phyloP scores from a whole-genome alignment of 2,888 invertebrate genomes.

The Eupithecia inturbata region DNA sequence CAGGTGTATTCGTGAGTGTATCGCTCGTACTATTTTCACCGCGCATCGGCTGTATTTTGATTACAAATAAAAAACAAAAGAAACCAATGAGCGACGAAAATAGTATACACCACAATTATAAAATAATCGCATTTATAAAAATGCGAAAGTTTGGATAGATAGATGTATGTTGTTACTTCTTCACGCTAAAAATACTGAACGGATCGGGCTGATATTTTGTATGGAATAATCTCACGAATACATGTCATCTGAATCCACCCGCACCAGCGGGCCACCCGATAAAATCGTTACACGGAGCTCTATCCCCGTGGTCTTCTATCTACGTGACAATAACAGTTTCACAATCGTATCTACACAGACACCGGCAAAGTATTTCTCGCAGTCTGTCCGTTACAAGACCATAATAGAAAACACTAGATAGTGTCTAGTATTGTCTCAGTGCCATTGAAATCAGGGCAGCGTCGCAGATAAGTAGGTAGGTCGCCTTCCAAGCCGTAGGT shows the following conservation, averaged over 20 bases:
- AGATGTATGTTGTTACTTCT: too few relatives aligned
- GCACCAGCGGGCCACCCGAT: neutral
- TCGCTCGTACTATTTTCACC: neutral
- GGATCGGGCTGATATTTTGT: too few relatives aligned
- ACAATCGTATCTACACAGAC: neutral
- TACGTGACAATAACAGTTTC: neutral
- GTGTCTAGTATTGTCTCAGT: constrained; percentile 12
- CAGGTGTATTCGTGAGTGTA: too few relatives aligned
- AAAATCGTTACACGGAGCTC: neutral
- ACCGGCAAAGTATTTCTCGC: constrained; percentile 1
- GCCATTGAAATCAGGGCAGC: constrained; percentile 4
- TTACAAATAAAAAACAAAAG: too few relatives aligned
- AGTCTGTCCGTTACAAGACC: constrained; percentile 6
- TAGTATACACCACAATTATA: too few relatives aligned
- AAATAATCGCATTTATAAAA: too few relatives aligned
- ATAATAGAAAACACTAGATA: constrained; percentile 15
- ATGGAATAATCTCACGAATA: too few relatives aligned
- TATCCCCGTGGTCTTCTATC: neutral
- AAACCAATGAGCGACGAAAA: too few relatives aligned
- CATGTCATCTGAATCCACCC: too few relatives aligned
- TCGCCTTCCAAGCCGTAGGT: neutral
- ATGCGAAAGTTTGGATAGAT: too few relatives aligned
- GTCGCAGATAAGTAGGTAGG: constrained; percentile 11
- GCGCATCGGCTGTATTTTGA: too few relatives aligned
- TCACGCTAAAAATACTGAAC: too few relatives aligned